Base-by-base conservation (phyloP, 2,888 invertebrate genomes). In the Agonopterix alstromeriana region DNA sequence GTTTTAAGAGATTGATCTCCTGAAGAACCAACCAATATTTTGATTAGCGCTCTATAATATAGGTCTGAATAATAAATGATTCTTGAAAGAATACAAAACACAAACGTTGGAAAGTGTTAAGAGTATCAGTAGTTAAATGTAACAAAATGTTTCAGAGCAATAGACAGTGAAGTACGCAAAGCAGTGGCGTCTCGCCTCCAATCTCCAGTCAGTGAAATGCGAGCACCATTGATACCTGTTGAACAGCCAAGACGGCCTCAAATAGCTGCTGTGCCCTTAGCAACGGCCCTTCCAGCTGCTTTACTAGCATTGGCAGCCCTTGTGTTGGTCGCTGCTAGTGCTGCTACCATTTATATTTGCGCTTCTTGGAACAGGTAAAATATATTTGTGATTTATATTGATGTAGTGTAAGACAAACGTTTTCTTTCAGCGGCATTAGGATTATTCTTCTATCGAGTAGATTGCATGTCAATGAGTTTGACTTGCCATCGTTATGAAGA, bases 291-390 rank as follows among this genome's bases (percentile, higher is more conserved):
- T 60, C 97, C 97, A 11, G 96, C 96, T 58, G 97, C 97, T 0
- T 89, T 98, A 35, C 94, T 98, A 54, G 94, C 96, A 10, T 91
- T 98, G 1, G 97, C 96, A 0, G 94, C 94, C 48, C 92, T 98
- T n/a, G 97, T 98, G 52, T 91, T 97, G 40, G 91, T 98, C 1
- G 91, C 97, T 8, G 96, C 96, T 8, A 90, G 95, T 9, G 94
- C 95, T 46, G 98, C 97, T 5, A 97, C 98, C 45, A 93, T 97
- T 47, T 97, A 98, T 71, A 96, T 98, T 53, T 97, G 97, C 77
- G 93, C 97, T 47, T 97, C 97, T 1, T 98, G 97, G 96, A 95
- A 96, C 48, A 95, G 95, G 96, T 96, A 77, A 86, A 83, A 38
- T 9, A 38, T n/a, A 27, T 27, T 27, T 27, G 27, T 27, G 27